Conservation (phyloP, 2,888 invertebrate genomes). For the Dichetophora obliterata region DNA sequence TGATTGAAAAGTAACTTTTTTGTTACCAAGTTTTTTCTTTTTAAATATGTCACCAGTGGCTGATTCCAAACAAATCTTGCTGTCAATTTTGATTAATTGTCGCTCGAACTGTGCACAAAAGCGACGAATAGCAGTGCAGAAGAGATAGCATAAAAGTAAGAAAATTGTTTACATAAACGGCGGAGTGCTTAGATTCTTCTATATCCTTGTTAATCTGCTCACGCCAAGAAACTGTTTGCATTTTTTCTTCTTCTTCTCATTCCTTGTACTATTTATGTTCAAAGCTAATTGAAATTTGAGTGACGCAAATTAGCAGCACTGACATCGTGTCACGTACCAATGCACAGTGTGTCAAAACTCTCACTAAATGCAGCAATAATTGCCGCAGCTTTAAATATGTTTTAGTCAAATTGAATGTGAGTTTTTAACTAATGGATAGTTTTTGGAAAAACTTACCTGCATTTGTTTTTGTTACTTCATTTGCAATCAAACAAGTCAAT, state of each 20-base stretch:
- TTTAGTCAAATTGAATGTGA: no score
- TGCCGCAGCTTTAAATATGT: neutral
- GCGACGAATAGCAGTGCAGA: neutral
- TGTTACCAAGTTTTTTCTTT: neutral
- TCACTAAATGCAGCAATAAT: neutral
- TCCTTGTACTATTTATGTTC: neutral
- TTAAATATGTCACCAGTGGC: neutral
- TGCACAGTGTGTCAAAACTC: constrained; percentile 7
- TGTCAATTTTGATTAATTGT: constrained; percentile 44
- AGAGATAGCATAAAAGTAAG: neutral
- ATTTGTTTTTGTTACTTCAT: constrained; percentile 52
- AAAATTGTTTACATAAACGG: neutral
- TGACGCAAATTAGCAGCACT: constrained; percentile 31
- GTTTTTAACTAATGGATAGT: neutral
- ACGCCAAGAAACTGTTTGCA: neutral
- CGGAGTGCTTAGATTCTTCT: neutral
- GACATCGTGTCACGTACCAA: constrained; percentile 7
- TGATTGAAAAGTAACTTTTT: no score
- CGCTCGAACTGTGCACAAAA: neutral
- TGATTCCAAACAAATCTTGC: neutral
- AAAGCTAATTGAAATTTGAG: constrained; percentile 32
- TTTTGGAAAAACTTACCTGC: constrained; percentile 57
- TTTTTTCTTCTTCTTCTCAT: no score
- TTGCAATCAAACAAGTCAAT: constrained; percentile 57
- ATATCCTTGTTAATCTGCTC: neutral